A percentile compares a stretch with the other conserved stretches of the same genome.
Evolutionary conservation across 2,113 vertebrate genomes (phyloP).

Genomic region (Atlantisia rogersi): DNA sequence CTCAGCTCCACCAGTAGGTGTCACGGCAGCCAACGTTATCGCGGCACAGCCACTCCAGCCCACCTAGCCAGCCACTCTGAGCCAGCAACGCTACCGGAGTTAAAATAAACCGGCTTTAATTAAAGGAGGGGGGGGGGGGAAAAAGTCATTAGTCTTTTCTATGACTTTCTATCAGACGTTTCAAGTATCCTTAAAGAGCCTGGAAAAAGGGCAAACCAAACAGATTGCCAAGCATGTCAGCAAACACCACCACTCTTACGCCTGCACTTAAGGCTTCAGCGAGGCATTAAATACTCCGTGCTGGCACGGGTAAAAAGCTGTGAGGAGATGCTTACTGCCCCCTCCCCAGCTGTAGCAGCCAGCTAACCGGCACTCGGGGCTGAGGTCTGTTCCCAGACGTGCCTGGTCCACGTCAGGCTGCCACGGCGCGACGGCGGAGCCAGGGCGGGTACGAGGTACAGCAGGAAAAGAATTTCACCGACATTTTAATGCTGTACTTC

Average conservation of each 20-base stretch:
- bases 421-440: rapidly evolving
- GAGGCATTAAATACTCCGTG: neutral
- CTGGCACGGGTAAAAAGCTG: slow-evolving; percentile 26
- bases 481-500: neutral
- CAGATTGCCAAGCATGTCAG: slow-evolving; percentile 44
- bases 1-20: slow-evolving; percentile 36
- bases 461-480: neutral
- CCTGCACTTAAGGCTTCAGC: neutral
- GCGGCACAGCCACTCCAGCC: neutral
- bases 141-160: neutral
- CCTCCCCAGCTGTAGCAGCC: neutral
- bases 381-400: neutral
- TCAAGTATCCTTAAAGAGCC: slow-evolving; percentile 22
- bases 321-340: neutral
- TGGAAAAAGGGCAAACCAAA: slow-evolving; percentile 20
- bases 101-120: slow-evolving; percentile 3
- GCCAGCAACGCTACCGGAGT: neutral
- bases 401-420: neutral
- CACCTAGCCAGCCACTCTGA: neutral
- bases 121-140: neutral
- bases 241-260: slow-evolving; percentile 17
- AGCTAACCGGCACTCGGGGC: neutral
- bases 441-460: neutral
- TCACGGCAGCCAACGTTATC: slow-evolving; percentile 30
- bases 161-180: slow-evolving; percentile 5